Evolutionary conservation across 2,797 vertebrate genomes (phyloP), one percentile per base, ranked within the genome.

Genomic region (Anguilla obscura): DNA sequence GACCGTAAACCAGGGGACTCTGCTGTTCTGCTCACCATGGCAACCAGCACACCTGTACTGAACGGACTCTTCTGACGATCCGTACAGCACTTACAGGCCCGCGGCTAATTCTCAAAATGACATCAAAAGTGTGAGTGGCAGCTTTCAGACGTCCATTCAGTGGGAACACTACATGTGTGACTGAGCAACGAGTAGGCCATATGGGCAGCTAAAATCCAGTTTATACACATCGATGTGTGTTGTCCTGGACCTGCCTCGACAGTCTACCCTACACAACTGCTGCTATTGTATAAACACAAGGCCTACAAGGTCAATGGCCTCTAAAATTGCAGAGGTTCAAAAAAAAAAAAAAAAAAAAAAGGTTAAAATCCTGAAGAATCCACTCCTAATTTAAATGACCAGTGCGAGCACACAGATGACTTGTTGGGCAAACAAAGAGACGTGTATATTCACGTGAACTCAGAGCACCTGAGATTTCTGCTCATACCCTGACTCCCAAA

Each of bases 141-240:
- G 87, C 84, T 88, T 88, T 85, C 85, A 79, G 52, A 56, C 50
- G 30, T 84, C 27, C 50, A 30, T 63, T 27, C 24, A 60, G 30
- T 5, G 3, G 40, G 66, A 85, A 33, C 30, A 14, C 50, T 52
- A 16, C 48, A 52, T 85, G 27, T 52, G 18, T 30, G 36, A 69
- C 9, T 4, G 84, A 88, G 69, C n/a, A 74, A 63, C 85, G 79
- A 85, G 16, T 33, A 56, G 84, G 54, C 50, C 69, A 79, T 60
- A 16, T 60, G 60, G 56, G 84, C 56, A 27, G 84, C 63, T 76
- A 52, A 85, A 88, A 60, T 24, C 33, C 54, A 24, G 14, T 24
- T 60, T 27, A 54, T 63, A 85, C 52, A 45, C 66, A 74, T 74
- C 30, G 63, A 76, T 33, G 69, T 74, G 56, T 76, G 36, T 4